A percentile compares a stretch with the other conserved stretches of the same genome.
Conservation (phyloP, 2,888 invertebrate genomes). For the Polietes domitor region DNA sequence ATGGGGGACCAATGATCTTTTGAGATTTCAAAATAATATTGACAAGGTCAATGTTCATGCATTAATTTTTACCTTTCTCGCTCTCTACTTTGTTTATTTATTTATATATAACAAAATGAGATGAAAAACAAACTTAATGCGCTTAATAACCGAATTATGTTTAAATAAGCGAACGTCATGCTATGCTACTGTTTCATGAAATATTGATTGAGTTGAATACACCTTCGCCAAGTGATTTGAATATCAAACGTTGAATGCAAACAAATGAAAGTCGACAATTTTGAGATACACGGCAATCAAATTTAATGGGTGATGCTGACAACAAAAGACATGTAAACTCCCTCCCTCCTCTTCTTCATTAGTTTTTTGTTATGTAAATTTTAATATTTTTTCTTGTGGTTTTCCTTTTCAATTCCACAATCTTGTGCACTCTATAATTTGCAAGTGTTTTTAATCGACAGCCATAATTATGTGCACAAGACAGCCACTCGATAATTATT, state of each 20-base stretch:
- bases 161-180: neutral
- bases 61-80: too few relatives aligned
- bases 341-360: neutral
- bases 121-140: neutral
- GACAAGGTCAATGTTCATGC: too few relatives aligned
- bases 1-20: too few relatives aligned
- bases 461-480: neutral
- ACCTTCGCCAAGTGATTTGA: neutral
- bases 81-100: neutral
- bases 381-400: neutral
- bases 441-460: neutral
- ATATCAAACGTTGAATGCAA: neutral
- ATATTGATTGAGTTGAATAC: neutral
- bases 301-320: neutral
- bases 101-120: neutral
- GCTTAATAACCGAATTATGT: neutral
- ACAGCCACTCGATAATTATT: too few relatives aligned
- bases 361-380: neutral
- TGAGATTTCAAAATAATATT: too few relatives aligned
- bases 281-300: neutral
- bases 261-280: neutral
- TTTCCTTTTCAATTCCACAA: neutral
- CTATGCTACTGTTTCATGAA: neutral
- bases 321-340: neutral
- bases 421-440: conserved; percentile 1